phyloP scores from a whole-genome alignment of 2,888 invertebrate species.

The Alloscopus bannaensis region DNA sequence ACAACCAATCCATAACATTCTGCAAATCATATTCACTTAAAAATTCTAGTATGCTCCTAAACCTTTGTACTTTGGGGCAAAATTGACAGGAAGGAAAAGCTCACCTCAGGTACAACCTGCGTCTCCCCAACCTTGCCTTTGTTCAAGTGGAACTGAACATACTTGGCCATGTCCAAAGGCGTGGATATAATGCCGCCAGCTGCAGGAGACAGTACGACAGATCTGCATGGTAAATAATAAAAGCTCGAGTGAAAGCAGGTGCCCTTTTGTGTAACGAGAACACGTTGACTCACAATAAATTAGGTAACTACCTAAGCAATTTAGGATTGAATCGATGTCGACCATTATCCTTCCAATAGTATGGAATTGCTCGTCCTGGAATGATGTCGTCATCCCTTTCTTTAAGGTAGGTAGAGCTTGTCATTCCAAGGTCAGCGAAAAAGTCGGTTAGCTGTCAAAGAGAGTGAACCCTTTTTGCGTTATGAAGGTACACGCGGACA shows the following conservation, averaged over 20 bases:
- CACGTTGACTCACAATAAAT: no score
- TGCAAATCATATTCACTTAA: not conserved
- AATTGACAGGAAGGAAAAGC: not conserved
- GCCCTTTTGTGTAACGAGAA: no score
- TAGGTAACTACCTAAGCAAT: conserved; percentile 31
- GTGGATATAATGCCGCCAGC: conserved; percentile 42
- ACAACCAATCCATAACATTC: conserved; percentile 20
- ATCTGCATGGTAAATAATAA: conserved; percentile 11
- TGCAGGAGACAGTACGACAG: conserved; percentile 6
- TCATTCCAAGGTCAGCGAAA: conserved; percentile 45
- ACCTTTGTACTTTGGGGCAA: conserved; percentile 7
- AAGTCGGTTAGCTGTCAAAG: conserved; percentile 38
- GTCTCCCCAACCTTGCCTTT: conserved; percentile 33
- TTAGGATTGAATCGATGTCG: conserved; percentile 37
- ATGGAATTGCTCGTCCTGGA: conserved; percentile 33
- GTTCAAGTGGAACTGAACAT: conserved; percentile 36
- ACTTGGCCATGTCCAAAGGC: conserved; percentile 41
- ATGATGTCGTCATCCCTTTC: conserved; percentile 28
- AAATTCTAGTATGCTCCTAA: not conserved
- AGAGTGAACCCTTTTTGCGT: no score
- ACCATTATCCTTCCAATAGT: conserved; percentile 39
- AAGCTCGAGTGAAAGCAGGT: not conserved
- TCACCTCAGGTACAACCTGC: conserved; percentile 29
- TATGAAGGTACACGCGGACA: no score
- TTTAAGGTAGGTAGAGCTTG: conserved; percentile 26